These are phyloP conservation scores for Tachycineta bicolor DNA, from an alignment of 2,113 vertebrate species.

Conservation along the genomic window DNA sequence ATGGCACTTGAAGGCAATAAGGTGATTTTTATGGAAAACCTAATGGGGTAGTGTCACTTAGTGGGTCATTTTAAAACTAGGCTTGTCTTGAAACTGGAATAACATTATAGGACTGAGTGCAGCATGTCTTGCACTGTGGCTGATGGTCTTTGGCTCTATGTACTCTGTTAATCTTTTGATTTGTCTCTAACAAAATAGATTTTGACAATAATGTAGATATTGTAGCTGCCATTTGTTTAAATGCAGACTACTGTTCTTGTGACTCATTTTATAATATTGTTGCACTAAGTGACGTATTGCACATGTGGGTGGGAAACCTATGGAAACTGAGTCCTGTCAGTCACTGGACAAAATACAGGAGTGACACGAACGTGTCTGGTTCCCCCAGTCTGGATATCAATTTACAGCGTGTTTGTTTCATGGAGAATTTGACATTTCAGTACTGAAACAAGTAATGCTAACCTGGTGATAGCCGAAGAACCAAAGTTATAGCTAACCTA, in stretches of 20 bases:
- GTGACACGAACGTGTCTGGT: not conserved
- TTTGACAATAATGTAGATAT: not conserved
- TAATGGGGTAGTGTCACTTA: not conserved
- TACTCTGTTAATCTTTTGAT: not conserved
- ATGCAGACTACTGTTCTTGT: not conserved
- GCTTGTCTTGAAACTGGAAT: not conserved
- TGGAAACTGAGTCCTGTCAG: not conserved
- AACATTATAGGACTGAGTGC: not conserved
- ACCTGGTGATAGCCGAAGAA: not conserved
- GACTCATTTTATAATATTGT: not conserved
- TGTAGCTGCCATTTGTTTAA: not conserved
- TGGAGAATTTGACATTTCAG: not conserved
- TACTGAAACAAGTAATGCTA: not conserved
- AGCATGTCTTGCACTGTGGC: not conserved
- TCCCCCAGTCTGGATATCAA: not conserved
- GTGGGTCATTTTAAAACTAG: not conserved
- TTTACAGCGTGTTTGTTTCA: not conserved
- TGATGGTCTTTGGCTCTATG: not conserved
- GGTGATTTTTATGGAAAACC: not conserved
- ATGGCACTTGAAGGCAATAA: not conserved
- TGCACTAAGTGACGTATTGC: rapidly evolving
- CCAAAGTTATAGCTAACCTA: not conserved
- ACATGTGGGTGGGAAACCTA: not conserved
- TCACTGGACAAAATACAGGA: not conserved
- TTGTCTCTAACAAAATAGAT: not conserved